These are phyloP conservation scores for Heteromurus nitidus DNA, from an alignment of 2,888 invertebrate species.

Conservation along the genomic window DNA sequence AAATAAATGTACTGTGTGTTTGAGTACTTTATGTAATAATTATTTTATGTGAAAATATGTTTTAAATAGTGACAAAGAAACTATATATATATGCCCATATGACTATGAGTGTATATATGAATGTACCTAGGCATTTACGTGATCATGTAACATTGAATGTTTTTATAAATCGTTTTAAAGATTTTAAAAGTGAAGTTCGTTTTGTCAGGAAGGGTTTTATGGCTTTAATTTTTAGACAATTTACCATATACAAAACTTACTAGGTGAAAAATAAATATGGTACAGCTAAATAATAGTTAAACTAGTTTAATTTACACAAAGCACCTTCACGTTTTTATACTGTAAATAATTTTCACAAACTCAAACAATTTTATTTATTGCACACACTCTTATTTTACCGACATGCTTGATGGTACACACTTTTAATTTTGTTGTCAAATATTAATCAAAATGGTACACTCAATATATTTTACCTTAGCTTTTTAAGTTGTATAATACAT, in stretches of 20 bases:
- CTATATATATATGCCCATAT: background rate
- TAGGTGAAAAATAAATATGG: background rate
- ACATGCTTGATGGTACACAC: background rate
- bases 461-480: background rate
- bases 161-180: background rate
- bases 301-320: background rate
- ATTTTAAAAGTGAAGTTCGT: background rate
- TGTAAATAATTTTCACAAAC: background rate
- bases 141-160: slow-evolving; percentile 24
- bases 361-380: background rate
- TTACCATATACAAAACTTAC: too few species aligned
- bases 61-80: too few species aligned
- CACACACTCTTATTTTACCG: background rate
- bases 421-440: too few species aligned
- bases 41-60: too few species aligned
- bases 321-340: background rate
- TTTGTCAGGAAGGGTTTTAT: too few species aligned
- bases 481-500: background rate
- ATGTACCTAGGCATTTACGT: slow-evolving; percentile 56
- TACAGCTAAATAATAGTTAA: background rate
- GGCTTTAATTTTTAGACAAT: too few species aligned
- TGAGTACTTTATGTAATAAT: too few species aligned
- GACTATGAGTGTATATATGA: slow-evolving; percentile 37
- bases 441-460: too few species aligned
- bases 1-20: background rate